Evolutionary conservation across 2,797 vertebrate genomes (phyloP), one percentile per base, ranked within the genome.

Genomic region (Oreortyx pictus): DNA sequence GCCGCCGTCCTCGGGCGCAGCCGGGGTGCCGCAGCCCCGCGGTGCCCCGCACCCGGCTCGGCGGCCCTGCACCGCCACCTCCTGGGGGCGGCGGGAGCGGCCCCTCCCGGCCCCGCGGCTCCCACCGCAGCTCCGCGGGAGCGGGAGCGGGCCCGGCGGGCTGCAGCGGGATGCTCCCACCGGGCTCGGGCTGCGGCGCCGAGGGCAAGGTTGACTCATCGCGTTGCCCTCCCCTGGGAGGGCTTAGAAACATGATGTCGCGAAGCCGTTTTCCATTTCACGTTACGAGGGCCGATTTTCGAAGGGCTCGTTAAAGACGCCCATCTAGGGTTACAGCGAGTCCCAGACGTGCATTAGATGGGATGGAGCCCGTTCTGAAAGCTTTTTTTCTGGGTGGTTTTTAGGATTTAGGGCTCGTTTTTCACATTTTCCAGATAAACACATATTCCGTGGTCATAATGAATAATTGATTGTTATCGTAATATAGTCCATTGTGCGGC

Each of bases 51-150:
- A 56, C 52, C 31, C 7, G 23, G 93, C 97, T 95, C 82, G 9
- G 92, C 94, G 60, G 95, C 96, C 97, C 96, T 95, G 82, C 87
- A 95, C 95, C 71, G 83, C 97, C 97, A 97, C 96, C 97, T 98
- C 87, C 96, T 94, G 97, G 97, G 87, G 50, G 50, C 50, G 9
- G 14, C 50, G 50, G 50, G 50, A 29, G 50, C 27, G 50, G 27
- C 50, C 50, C 50, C 50, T 52, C 50, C 50, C 50, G 50, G 50
- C 50, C 50, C 50, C 50, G 27, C 29, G 27, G 50, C 27, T 52
- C 50, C 27, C 50, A 31, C 50, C 29, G 29, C 52, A n/a, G 29
- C 54, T 57, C 54, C 54, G 11, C 31, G 19, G 54, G 54, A 57
- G 16, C 15, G 50, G 50, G 50, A 52, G 50, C 31, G 18, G 31